Evolutionary conservation across 2,797 vertebrate genomes (phyloP).

Genomic region (Semaprochilodus insignis): DNA sequence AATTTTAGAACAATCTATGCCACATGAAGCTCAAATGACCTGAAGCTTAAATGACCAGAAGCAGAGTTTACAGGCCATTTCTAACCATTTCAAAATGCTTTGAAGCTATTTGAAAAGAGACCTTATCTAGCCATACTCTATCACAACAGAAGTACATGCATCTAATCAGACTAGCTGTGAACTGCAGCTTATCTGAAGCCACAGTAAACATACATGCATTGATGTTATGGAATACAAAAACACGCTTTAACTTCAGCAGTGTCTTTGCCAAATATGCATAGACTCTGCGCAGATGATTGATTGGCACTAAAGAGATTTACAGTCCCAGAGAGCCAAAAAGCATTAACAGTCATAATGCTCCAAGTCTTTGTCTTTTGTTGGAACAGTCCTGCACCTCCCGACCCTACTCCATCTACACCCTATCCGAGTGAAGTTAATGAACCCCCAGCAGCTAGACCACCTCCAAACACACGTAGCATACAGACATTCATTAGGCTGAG

Average conservation of each 20-base stretch:
- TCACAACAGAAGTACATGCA: neutral
- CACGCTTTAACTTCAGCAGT: neutral
- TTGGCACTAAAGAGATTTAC: conserved; percentile 12
- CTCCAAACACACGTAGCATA: conserved; percentile 22
- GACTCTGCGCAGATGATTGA: conserved; percentile 5
- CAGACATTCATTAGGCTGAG: conserved; percentile 65
- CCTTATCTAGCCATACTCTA: too few species aligned
- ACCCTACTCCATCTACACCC: conserved; percentile 25
- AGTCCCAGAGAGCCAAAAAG: conserved; percentile 9
- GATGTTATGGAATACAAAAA: neutral
- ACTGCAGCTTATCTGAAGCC: neutral
- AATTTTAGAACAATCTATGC: neutral
- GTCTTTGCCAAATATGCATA: conserved; percentile 4
- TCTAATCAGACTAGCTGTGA: neutral
- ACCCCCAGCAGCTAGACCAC: conserved; percentile 44
- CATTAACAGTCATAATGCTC: conserved; percentile 14
- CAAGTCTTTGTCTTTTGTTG: conserved; percentile 44
- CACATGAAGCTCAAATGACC: neutral
- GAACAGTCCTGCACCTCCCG: conserved; percentile 26
- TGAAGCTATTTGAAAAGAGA: too few species aligned
- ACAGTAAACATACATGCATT: neutral
- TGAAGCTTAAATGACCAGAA: neutral
- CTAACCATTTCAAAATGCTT: neutral
- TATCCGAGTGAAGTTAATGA: conserved; percentile 25
- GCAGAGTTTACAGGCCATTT: neutral